Percentiles rank a stretch among this genome's conserved stretches.
Evolutionary conservation across 2,113 vertebrate species (phyloP).

Genomic region (Macrotus californicus): DNA sequence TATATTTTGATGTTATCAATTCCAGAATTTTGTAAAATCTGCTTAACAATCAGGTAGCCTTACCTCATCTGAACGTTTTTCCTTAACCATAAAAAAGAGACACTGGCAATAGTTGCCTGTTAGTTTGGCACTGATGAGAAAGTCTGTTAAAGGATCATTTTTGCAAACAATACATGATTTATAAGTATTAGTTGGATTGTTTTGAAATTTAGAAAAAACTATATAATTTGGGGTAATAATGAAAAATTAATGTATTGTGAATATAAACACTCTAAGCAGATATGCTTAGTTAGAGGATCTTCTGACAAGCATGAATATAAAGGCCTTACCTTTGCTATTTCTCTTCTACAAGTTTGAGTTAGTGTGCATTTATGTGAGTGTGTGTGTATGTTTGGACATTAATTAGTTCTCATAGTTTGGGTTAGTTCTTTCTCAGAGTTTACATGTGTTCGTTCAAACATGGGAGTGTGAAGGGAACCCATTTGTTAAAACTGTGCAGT

Average conservation of each 20-base stretch:
- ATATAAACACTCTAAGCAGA: background rate
- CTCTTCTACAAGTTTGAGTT: background rate
- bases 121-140: background rate
- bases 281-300: background rate
- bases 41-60: background rate
- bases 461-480: slow-evolving; percentile 14
- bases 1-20: background rate
- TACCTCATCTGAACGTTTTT: background rate
- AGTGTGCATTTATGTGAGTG: background rate
- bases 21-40: background rate
- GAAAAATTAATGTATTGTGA: background rate
- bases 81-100: background rate
- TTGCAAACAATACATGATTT: background rate
- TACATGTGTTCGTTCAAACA: slow-evolving; percentile 67
- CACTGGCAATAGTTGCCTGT: background rate
- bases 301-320: background rate
- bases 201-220: background rate
- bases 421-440: slow-evolving; percentile 17
- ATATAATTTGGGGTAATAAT: background rate
- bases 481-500: slow-evolving; percentile 55
- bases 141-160: background rate
- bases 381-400: background rate
- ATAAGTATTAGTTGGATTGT: background rate
- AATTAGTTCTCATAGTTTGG: slow-evolving; percentile 37
- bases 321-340: background rate